Evolutionary conservation across 2,113 vertebrate species (phyloP).

Genomic region (Prolemur simus): DNA sequence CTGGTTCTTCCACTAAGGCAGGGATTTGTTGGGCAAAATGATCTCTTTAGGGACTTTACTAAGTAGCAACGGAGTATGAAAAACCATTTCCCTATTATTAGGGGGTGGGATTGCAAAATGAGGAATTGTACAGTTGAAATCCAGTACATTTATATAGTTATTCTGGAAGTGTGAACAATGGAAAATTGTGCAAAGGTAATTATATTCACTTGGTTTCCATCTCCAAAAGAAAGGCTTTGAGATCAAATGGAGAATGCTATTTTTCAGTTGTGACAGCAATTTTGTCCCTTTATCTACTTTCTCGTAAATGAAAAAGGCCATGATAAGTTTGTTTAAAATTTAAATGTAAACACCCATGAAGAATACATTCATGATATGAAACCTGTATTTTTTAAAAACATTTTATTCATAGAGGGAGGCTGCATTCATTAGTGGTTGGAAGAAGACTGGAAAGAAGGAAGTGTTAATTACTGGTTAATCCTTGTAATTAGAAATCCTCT

Average conservation of each 20-base stretch:
- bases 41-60: background rate
- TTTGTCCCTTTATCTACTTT: slow-evolving; percentile 20
- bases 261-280: background rate
- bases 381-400: background rate
- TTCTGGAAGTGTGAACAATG: background rate
- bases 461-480: slow-evolving; percentile 17
- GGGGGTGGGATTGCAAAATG: background rate
- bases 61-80: slow-evolving; percentile 1
- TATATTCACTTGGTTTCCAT: background rate
- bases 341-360: slow-evolving; percentile 30
- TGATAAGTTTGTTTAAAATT: slow-evolving; percentile 50
- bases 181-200: background rate
- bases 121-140: background rate
- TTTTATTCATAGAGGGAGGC: background rate
- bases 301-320: slow-evolving; percentile 38
- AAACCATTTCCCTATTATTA: slow-evolving; percentile 27
- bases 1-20: slow-evolving; percentile 17
- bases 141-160: background rate
- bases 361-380: background rate
- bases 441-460: background rate
- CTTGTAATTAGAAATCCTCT: slow-evolving; percentile 21
- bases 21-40: slow-evolving; percentile 20
- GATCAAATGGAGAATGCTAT: background rate
- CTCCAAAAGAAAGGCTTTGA: background rate
- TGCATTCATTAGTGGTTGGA: background rate